Percentiles rank a stretch among this genome's conserved stretches.
Evolutionary conservation across 2,888 invertebrate species (phyloP).

Genomic region (Priocnemis perturbator): DNA sequence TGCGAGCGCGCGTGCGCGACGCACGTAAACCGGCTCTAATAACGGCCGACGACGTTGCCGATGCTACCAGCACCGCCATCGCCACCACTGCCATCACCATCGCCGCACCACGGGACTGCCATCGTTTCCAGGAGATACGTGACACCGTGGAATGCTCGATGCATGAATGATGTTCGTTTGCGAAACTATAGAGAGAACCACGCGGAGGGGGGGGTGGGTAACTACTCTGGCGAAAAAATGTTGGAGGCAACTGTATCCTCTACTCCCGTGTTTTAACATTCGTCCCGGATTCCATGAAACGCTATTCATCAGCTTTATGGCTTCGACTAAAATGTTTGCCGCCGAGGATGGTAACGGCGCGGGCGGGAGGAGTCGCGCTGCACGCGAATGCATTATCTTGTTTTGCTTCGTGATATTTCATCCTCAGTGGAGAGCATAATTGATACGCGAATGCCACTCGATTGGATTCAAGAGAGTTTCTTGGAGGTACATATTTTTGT

Average conservation of each 20-base stretch:
- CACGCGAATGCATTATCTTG: neutral
- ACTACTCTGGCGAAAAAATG: neutral
- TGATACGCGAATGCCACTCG: too few relatives aligned
- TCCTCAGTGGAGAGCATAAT: too few relatives aligned
- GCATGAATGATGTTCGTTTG: constrained; percentile 3
- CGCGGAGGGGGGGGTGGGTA: neutral
- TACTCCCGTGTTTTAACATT: neutral
- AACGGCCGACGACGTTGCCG: neutral
- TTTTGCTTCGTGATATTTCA: too few relatives aligned
- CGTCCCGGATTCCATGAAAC: neutral
- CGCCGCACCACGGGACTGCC: neutral
- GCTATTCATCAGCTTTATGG: too few relatives aligned
- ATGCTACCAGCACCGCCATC: neutral
- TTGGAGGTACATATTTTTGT: too few relatives aligned
- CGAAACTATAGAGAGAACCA: neutral
- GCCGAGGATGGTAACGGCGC: neutral
- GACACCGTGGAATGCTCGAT: neutral
- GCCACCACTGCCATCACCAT: neutral
- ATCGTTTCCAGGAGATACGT: constrained; percentile 1
- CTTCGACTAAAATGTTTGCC: too few relatives aligned
- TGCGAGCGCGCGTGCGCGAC: neutral
- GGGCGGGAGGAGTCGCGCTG: neutral
- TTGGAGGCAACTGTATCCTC: too few relatives aligned
- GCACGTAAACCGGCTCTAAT: constrained; percentile 20
- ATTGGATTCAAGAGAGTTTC: too few relatives aligned